A percentile compares a stretch with the other conserved stretches of the same genome.
Conservation (phyloP, 2,113 vertebrate species). For the Vanacampus margaritifer region DNA sequence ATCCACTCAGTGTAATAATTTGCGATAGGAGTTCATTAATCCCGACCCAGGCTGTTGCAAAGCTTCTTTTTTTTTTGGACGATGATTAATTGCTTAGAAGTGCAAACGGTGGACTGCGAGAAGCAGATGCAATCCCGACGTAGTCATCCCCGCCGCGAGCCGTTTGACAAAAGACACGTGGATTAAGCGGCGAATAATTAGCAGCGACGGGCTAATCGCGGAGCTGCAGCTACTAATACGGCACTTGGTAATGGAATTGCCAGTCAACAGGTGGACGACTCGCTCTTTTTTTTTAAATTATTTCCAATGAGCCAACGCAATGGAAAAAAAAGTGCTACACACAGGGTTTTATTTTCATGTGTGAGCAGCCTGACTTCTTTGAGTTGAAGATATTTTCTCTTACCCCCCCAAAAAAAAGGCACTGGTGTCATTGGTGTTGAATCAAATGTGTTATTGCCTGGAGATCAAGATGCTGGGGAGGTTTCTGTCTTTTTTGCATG, state of each 20-base stretch:
- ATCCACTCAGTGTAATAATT: slow-evolving; percentile 63
- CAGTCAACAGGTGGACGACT: slow-evolving; percentile 24
- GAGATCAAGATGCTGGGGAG: background rate
- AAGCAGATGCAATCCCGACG: slow-evolving; percentile 31
- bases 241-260: slow-evolving; percentile 35
- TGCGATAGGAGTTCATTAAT: slow-evolving; percentile 65
- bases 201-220: slow-evolving; percentile 30
- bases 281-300: background rate
- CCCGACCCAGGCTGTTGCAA: slow-evolving; percentile 46
- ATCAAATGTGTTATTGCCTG: background rate
- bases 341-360: background rate
- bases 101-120: slow-evolving; percentile 15
- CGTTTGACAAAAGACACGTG: background rate
- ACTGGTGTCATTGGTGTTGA: background rate
- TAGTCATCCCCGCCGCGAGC: slow-evolving; percentile 12
- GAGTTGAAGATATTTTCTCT: background rate
- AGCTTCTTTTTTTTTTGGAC: slow-evolving; percentile 6
- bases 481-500: background rate
- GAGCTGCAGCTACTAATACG: slow-evolving; percentile 31
- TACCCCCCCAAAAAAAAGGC: background rate
- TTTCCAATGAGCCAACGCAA: background rate
- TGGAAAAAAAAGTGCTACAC: background rate
- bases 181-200: background rate
- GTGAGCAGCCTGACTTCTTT: background rate
- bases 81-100: slow-evolving; percentile 58